Evolutionary conservation across 2,888 invertebrate species (phyloP).

Genomic region (Dysmachus trigonus): DNA sequence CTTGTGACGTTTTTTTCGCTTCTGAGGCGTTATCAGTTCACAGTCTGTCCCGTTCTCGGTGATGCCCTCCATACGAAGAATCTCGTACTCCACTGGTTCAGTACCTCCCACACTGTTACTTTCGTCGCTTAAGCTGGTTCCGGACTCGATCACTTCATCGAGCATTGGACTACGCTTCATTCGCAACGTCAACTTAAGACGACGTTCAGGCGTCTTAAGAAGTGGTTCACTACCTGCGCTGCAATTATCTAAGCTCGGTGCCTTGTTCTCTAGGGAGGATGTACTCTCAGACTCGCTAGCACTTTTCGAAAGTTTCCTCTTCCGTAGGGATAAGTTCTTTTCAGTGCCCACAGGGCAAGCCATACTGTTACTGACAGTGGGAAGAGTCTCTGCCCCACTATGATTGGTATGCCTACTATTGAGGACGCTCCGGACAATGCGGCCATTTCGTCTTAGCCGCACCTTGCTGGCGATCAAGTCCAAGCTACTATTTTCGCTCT

Average conservation of each 20-base stretch:
- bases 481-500: not conserved
- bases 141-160: conserved; percentile 86
- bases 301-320: conserved; percentile 50
- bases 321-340: conserved; percentile 34
- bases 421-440: not conserved
- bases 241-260: conserved; percentile 53
- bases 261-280: conserved; percentile 56
- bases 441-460: not conserved
- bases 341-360: conserved; percentile 4
- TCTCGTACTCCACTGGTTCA: conserved; percentile 81
- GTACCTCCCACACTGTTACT: conserved; percentile 55
- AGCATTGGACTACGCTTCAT: conserved; percentile 88
- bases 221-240: conserved; percentile 54
- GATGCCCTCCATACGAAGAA: conserved; percentile 82
- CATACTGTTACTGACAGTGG: not conserved
- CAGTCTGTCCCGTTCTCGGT: conserved; percentile 58
- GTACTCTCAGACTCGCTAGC: conserved; percentile 54
- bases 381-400: not conserved
- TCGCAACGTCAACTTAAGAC: conserved; percentile 81
- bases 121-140: conserved; percentile 74
- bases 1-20: conserved; percentile 71
- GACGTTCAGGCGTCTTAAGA: conserved; percentile 63
- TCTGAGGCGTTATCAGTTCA: conserved; percentile 52
- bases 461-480: not conserved
- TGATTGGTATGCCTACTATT: conserved; percentile 4